Evolutionary conservation across 2,113 vertebrate genomes (phyloP).

Genomic region (Tiliqua scincoides): DNA sequence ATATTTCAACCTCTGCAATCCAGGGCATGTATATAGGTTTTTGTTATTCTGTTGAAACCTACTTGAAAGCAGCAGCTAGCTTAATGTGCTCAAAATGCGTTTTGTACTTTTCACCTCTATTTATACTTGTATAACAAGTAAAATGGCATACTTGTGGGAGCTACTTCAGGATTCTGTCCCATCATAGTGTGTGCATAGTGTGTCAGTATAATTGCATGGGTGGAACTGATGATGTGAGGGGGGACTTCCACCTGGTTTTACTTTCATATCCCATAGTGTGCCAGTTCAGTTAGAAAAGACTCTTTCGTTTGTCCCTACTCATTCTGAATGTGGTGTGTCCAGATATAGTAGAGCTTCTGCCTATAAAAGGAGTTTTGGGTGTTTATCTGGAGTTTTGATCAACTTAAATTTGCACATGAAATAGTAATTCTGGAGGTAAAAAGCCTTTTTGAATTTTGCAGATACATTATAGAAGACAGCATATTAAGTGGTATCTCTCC

Average conservation of each 20-base stretch:
- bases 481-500: too few species aligned
- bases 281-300: background rate
- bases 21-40: too few species aligned
- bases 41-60: background rate
- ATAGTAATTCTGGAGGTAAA: background rate
- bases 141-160: background rate
- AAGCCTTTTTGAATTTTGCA: background rate
- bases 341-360: background rate
- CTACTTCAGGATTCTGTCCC: background rate
- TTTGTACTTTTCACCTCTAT: background rate
- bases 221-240: background rate
- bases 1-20: background rate
- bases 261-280: background rate
- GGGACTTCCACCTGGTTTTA: too few species aligned
- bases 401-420: background rate
- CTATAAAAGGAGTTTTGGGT: background rate
- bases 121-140: too few species aligned
- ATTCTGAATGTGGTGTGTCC: background rate
- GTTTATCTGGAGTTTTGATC: background rate
- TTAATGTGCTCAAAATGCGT: too few species aligned
- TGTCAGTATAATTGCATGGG: background rate
- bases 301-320: background rate
- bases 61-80: background rate
- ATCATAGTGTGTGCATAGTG: background rate
- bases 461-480: background rate